Percentiles rank a stretch among this genome's conserved stretches.
Conservation (phyloP, 2,888 invertebrate genomes). For the Andrena camellia region DNA sequence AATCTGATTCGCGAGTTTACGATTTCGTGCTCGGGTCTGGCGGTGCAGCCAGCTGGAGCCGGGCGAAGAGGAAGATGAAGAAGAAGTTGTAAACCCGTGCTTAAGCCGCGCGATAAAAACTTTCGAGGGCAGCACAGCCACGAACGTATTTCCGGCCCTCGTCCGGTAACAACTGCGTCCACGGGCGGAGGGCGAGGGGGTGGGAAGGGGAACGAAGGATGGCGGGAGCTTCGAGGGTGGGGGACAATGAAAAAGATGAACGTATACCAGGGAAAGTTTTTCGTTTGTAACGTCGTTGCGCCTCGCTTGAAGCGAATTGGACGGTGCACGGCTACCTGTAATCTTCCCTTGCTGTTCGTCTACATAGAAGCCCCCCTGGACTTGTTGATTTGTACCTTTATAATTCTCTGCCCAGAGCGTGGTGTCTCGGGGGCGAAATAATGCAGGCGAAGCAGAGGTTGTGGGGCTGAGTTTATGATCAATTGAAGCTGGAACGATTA, state of each 20-base stretch:
- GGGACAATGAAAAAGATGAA: slow-evolving; percentile 67
- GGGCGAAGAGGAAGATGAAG: slow-evolving; percentile 33
- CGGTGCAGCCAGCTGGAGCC: slow-evolving; percentile 8
- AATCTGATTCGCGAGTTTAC: slow-evolving; percentile 70
- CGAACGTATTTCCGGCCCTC: slow-evolving; percentile 67
- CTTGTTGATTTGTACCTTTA: slow-evolving; percentile 32
- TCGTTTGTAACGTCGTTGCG: slow-evolving; percentile 55
- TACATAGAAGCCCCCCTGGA: not conserved
- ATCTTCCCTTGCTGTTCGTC: slow-evolving; percentile 23
- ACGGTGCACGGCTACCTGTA: slow-evolving; percentile 50
- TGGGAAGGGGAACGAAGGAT: slow-evolving; percentile 31
- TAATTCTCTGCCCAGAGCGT: slow-evolving; percentile 30
- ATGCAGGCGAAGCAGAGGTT: not conserved
- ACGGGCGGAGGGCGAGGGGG: not conserved
- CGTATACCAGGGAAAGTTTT: slow-evolving; percentile 54
- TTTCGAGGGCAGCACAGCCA: slow-evolving; percentile 63
- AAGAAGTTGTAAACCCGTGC: slow-evolving; percentile 70
- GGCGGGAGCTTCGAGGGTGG: slow-evolving; percentile 44
- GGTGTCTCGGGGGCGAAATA: not conserved
- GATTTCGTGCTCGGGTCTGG: slow-evolving; percentile 59
- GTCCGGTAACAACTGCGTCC: slow-evolving; percentile 58
- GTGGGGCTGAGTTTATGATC: not conserved
- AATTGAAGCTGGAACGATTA: slow-evolving; percentile 22
- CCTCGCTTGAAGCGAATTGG: slow-evolving; percentile 47
- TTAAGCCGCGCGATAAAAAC: slow-evolving; percentile 73